Base-by-base conservation (phyloP, 2,888 invertebrate species). In the Scelioninae gen. 1 region DNA sequence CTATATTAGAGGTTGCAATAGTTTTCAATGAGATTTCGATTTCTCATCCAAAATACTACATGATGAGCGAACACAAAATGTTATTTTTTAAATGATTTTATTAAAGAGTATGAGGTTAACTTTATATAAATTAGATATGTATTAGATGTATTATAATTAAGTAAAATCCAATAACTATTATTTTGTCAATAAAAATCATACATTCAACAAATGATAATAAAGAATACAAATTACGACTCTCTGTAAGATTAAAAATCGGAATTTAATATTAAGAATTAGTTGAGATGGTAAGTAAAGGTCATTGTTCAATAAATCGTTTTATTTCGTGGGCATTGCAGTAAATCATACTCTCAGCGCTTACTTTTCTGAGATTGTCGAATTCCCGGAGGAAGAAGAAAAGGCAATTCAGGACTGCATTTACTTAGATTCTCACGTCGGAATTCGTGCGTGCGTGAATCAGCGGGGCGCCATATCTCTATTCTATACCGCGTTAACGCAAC, bases 381-480 rank as follows among this genome's bases (percentile, higher is more conserved):
- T 68, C 66, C 32, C 23, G 23, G 60, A 62, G 56, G 8, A 38
- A 60, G 55, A 60, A 66, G 58, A 66, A 77, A 62, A 60, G 56
- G 23, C 29, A 31, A 68, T 68, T 62, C 13, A 34, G n/a, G 29
- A 4, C 32, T 68, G 62, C 10, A 77, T 68, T 66, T 32, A n/a
- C 45, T 29, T 23, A 38, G 45, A 68, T 68, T 77, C 53, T 60
- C 34, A 58, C 31, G 16, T 77, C 16, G 53, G 53, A 56, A 56
- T 58, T 63, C 40, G 69, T 60, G 60, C 65, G 69, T 29, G 60
- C 45, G 45, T 38, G 68, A 4, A 76, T 51, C 76, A 83, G 78
- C 74, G 77, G 79, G 85, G 79, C 47, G 62, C 23, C 74, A 31
- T 60, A 51, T 63, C 63, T 71, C 43, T 15, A 65, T 81, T 76